phyloP scores from a whole-genome alignment of 2,113 vertebrate species.

The Thamnaconus septentrionalis region DNA sequence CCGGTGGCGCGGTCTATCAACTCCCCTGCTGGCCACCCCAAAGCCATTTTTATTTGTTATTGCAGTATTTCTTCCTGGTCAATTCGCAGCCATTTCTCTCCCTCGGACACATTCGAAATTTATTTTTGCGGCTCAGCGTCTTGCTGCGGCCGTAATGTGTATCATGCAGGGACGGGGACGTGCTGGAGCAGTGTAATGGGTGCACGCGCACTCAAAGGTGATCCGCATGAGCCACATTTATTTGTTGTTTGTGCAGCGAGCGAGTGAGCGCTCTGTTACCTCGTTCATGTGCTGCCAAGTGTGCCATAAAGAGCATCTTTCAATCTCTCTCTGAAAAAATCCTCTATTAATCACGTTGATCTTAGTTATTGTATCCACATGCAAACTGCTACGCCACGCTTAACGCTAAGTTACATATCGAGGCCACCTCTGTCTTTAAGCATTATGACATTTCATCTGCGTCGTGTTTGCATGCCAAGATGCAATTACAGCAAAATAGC shows the following conservation, averaged over 20 bases:
- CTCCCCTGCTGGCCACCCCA: no score
- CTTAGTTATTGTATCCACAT: slow-evolving; percentile 14
- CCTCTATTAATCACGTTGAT: slow-evolving; percentile 10
- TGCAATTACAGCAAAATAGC: slow-evolving; percentile 1
- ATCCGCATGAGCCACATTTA: slow-evolving; percentile 20
- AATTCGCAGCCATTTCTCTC: not conserved
- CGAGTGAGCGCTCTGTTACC: not conserved
- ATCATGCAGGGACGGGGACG: slow-evolving; percentile 6
- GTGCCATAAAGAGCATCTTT: slow-evolving; percentile 35
- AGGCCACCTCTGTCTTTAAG: not conserved
- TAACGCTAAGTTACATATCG: slow-evolving; percentile 40
- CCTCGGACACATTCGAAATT: not conserved
- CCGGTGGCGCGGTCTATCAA: no score
- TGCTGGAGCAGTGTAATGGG: not conserved
- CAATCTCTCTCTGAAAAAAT: slow-evolving; percentile 33
- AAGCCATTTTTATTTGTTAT: no score
- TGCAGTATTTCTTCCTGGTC: no score
- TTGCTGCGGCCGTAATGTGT: slow-evolving; percentile 23
- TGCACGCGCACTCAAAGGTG: slow-evolving; percentile 2
- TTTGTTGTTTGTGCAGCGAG: slow-evolving; percentile 25
- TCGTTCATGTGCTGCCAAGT: slow-evolving; percentile 20
- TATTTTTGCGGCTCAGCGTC: slow-evolving; percentile 7
- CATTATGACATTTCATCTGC: no score
- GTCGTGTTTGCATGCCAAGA: not conserved
- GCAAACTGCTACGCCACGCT: slow-evolving; percentile 15